Evolutionary conservation across 2,797 vertebrate genomes (phyloP).

Genomic region (Novumbra hubbsi): DNA sequence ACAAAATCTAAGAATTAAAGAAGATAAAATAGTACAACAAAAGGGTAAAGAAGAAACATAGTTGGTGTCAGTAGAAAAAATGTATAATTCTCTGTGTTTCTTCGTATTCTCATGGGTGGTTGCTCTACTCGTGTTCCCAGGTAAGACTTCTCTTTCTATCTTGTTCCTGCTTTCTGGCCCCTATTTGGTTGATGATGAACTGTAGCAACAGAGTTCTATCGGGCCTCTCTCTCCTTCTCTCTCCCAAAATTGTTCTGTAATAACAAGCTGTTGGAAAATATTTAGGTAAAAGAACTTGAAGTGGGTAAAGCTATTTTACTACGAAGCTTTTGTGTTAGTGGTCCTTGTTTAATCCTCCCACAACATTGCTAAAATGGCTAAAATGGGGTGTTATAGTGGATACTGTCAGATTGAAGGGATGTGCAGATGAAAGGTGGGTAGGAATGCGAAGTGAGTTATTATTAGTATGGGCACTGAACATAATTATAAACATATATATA

Average conservation of each 20-base stretch:
- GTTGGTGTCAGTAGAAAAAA: conserved; percentile 57
- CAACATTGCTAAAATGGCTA: background rate
- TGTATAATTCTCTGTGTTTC: conserved; percentile 74
- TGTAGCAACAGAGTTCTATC: conserved; percentile 14
- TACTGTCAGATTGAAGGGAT: background rate
- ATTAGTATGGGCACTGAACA: background rate
- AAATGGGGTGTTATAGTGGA: background rate
- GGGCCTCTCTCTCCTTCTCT: background rate
- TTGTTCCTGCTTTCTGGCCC: conserved; percentile 24
- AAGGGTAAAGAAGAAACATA: conserved; percentile 41
- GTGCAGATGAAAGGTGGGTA: background rate
- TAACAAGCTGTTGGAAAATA: background rate
- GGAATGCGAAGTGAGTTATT: background rate
- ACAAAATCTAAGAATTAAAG: conserved; percentile 29
- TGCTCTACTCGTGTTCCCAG: conserved; percentile 75
- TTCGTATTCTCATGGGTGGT: conserved; percentile 74
- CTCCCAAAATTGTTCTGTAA: background rate
- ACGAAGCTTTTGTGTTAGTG: background rate
- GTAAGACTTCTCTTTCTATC: conserved; percentile 61
- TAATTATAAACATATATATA: too few species aligned
- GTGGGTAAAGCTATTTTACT: background rate
- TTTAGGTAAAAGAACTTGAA: background rate
- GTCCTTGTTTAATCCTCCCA: background rate
- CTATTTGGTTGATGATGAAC: conserved; percentile 28
- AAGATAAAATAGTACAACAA: conserved; percentile 22